Base-by-base conservation (phyloP, 2,797 vertebrate species). In the Crax fasciolata region DNA sequence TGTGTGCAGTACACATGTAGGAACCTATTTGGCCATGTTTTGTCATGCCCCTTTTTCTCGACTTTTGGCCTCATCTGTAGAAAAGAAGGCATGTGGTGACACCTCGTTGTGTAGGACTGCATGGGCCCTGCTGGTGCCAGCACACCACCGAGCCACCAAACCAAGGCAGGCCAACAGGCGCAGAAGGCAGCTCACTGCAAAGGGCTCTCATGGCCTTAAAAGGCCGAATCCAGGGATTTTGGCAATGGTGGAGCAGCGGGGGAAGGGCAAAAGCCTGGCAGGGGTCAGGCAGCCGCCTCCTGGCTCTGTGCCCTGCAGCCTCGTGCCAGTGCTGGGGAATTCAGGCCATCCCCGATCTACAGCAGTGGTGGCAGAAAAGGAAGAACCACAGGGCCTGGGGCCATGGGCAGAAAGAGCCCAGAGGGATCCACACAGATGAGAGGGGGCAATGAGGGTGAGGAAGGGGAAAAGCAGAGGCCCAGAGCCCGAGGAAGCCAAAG, bases 321-420 rank as follows among this genome's bases (percentile, higher is more conserved):
- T 23, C 5, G 0, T 1, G 57, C 49, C 83, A 67, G 88, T 32
- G 7, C 51, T 0, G 17, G 90, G 39, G 30, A 92, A 88, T 92
- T 55, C 46, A 84, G 94, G 91, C 67, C 77, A 21, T 0, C 4
- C 5, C 7, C 38, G 0, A 3, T 0, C 27, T 9, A n/a, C 54
- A 3, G 28, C 52, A 23, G 81, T 1, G 0, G 10, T 27, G 41
- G 28, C 18, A 0, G 13, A 27, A 1, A 65, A 44, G 61, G 27
- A 46, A 4, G 41, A 43, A 54, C 71, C 2, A 16, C 55, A 10
- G 38, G 62, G 52, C 51, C 25, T n/a, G 16, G 20, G 7, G 3
- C 5, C 23, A 1, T 3, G n/a, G 14, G 25, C 11, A 0, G 24
- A 23, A 19, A 12, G 46, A 23, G 9, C 44, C 13, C 27, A 0